Evolutionary conservation across 1,140 invertebrate species (phyloP).

Genomic region (Rhyacophila brunnea): DNA sequence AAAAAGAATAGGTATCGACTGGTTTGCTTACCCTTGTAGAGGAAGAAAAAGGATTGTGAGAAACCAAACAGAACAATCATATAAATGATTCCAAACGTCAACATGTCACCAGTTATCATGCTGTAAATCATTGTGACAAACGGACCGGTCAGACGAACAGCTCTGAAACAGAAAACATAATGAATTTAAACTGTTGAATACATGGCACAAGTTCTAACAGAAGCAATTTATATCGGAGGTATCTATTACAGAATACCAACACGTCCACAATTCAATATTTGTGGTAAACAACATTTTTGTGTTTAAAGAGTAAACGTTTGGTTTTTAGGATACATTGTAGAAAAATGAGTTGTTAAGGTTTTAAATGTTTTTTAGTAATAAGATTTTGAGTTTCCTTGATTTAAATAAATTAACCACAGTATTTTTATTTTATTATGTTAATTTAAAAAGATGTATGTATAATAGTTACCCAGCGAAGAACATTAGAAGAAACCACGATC

Average conservation of each 20-base stretch:
- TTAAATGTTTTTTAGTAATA: not conserved
- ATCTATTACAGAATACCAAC: too few relatives aligned
- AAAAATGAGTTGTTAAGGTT: too few relatives aligned
- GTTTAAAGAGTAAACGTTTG: too few relatives aligned
- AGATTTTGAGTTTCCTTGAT: too few relatives aligned
- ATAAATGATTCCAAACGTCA: conserved; percentile 96
- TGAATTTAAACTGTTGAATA: too few relatives aligned
- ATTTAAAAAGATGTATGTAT: not conserved
- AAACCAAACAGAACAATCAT: conserved; percentile 91
- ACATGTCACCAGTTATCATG: conserved; percentile 97
- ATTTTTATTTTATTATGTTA: not conserved
- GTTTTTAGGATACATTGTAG: too few relatives aligned
- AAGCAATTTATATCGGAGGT: too few relatives aligned
- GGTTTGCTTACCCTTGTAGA: conserved; percentile 84
- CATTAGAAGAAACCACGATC: conserved; percentile 96
- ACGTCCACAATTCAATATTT: too few relatives aligned
- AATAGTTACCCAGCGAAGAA: conserved; percentile 92
- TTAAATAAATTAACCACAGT: too few relatives aligned
- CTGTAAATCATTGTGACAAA: conserved; percentile 99
- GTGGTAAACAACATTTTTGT: too few relatives aligned
- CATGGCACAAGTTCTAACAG: too few relatives aligned
- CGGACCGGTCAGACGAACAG: conserved; percentile 88
- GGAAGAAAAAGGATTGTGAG: conserved; percentile 94
- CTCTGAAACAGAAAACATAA: conserved; percentile 60
- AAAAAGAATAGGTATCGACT: too few relatives aligned